These are phyloP conservation scores for Carpatolechia fugitivella DNA, from an alignment of 2,888 invertebrate genomes.

Conservation along the genomic window DNA sequence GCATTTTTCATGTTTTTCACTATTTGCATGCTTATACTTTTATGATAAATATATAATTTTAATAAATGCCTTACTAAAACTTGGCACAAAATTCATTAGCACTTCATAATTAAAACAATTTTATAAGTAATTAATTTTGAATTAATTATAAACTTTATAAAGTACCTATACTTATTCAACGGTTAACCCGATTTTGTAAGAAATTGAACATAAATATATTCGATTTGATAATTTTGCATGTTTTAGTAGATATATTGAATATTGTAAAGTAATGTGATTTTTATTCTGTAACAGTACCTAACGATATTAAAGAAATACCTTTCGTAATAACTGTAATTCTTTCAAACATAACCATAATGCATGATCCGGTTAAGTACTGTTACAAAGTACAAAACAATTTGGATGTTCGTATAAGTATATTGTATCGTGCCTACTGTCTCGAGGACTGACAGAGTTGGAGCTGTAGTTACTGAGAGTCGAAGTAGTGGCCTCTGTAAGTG, in stretches of 20 bases:
- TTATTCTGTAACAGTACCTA: conserved; percentile 31
- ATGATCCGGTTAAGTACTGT: conserved; percentile 23
- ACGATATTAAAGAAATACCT: not conserved
- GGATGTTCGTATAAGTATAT: conserved; percentile 9
- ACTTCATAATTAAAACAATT: conserved; percentile 5
- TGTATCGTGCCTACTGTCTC: conserved; percentile 12
- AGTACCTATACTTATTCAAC: not conserved
- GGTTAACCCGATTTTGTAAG: conserved; percentile 19
- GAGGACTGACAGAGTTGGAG: conserved; percentile 16
- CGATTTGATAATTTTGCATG: conserved; percentile 36
- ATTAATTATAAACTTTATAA: not conserved
- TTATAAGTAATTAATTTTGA: not conserved
- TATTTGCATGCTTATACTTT: conserved; percentile 32
- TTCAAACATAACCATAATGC: not conserved
- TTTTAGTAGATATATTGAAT: conserved; percentile 31
- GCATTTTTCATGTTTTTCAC: conserved; percentile 33
- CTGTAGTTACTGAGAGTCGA: conserved; percentile 12
- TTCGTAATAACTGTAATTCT: not conserved
- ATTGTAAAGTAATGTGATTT: conserved; percentile 30
- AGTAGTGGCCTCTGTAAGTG: conserved; percentile 13
- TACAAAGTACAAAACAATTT: conserved; percentile 29
- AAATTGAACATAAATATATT: not conserved
- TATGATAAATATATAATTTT: conserved; percentile 15
- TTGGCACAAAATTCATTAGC: conserved; percentile 5
- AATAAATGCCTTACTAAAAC: conserved; percentile 1